Percentiles rank a stretch among this genome's conserved stretches.
Conservation (phyloP, 2,113 vertebrate genomes). For the Archilochus colubris region DNA sequence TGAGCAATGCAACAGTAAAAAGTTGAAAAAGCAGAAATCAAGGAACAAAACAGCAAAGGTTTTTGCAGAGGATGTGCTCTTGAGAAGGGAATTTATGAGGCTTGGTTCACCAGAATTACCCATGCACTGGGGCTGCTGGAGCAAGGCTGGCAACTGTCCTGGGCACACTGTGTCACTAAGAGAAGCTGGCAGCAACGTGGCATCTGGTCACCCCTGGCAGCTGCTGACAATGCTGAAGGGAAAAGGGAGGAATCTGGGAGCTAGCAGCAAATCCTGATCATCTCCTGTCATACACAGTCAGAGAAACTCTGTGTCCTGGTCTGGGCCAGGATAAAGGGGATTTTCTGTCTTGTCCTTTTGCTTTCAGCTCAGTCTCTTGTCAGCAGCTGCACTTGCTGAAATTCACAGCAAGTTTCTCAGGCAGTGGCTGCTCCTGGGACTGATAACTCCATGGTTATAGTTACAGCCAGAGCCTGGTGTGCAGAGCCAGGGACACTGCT, state of each 20-base stretch:
- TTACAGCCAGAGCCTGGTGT: no score
- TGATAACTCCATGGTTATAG: no score
- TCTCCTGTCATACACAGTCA: not conserved
- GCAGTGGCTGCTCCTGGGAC: no score
- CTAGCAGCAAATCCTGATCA: not conserved
- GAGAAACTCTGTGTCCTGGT: not conserved
- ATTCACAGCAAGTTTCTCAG: no score
- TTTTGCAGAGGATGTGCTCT: not conserved
- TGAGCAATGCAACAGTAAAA: not conserved
- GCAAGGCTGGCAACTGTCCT: not conserved
- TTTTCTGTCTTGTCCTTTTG: no score
- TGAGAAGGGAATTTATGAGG: not conserved
- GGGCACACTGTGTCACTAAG: rapidly evolving
- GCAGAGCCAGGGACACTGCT: no score
- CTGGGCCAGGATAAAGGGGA: no score
- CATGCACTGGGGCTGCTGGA: not conserved
- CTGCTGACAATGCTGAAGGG: not conserved
- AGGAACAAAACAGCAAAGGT: not conserved
- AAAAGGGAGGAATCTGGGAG: no score
- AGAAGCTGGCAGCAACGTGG: not conserved
- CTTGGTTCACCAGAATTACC: not conserved
- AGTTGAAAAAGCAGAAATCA: conserved; percentile 1
- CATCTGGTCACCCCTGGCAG: not conserved
- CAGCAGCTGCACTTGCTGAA: no score
- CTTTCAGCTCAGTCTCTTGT: no score